Conservation (phyloP, 2,113 vertebrate genomes). For the Burhinus oedicnemus region DNA sequence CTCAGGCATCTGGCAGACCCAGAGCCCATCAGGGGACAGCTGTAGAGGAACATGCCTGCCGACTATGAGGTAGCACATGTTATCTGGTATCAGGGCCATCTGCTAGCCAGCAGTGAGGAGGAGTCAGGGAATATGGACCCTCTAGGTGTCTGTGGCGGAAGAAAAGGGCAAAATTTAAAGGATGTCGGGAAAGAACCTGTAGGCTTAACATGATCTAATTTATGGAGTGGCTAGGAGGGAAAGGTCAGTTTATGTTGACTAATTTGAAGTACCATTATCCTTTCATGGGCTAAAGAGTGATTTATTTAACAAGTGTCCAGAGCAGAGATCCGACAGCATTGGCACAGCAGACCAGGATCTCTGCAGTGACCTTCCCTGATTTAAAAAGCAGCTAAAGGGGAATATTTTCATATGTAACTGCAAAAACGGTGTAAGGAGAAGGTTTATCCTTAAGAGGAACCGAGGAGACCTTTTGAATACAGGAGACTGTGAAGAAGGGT, state of each 20-base stretch:
- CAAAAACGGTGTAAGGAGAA: not conserved
- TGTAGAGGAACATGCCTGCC: accelerated
- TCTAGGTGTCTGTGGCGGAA: not conserved
- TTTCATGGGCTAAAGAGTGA: not conserved
- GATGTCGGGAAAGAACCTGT: not conserved
- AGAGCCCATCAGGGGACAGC: not conserved
- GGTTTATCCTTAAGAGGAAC: not conserved
- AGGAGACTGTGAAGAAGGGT: not conserved
- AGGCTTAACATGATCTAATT: not conserved
- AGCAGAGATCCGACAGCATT: not conserved
- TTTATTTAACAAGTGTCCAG: not conserved
- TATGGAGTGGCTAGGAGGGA: not conserved
- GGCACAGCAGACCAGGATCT: not conserved
- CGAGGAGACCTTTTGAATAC: not conserved
- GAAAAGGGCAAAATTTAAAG: not conserved
- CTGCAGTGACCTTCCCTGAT: not conserved
- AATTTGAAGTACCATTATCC: not conserved
- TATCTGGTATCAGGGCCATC: accelerated
- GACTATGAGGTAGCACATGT: not conserved
- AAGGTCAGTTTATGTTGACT: not conserved
- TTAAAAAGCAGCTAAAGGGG: not conserved
- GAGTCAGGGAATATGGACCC: not conserved
- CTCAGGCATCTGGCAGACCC: not conserved
- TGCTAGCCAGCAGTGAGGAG: not conserved
- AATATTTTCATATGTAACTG: not conserved